Conservation (phyloP, 2,888 invertebrate species). For the Pogonocherus hispidulus region DNA sequence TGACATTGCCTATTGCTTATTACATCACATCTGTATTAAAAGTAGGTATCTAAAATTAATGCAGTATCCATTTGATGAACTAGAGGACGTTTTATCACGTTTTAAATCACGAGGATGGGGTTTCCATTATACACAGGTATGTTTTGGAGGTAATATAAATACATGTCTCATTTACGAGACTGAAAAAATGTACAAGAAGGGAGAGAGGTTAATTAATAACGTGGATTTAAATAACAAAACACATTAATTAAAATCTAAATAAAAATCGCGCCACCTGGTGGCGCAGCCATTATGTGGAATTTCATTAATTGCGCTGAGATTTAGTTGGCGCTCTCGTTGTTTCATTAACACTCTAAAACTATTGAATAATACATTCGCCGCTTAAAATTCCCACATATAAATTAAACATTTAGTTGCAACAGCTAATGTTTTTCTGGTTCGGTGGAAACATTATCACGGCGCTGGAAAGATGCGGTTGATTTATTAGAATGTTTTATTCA, state of each 20-base stretch:
- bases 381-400: background rate
- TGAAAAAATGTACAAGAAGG: conserved; percentile 36
- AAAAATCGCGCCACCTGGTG: conserved; percentile 26
- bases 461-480: background rate
- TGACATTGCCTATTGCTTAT: too few species aligned
- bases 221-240: conserved; percentile 51
- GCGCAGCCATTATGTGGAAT: conserved; percentile 32
- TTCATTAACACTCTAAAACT: conserved; percentile 32
- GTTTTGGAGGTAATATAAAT: background rate
- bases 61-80: too few species aligned
- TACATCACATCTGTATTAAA: too few species aligned
- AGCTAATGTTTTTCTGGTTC: background rate
- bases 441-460: background rate
- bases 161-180: background rate
- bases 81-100: too few species aligned
- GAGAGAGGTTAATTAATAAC: conserved; percentile 50
- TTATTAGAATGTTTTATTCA: too few species aligned
- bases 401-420: background rate
- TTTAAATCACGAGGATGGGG: too few species aligned
- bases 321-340: conserved; percentile 20
- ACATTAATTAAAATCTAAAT: conserved; percentile 47
- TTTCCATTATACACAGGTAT: background rate
- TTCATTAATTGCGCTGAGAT: conserved; percentile 38
- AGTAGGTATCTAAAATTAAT: too few species aligned
- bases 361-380: conserved; percentile 9